Percentiles rank a stretch among this genome's conserved stretches.
Conservation (phyloP, 2,797 vertebrate species). For the Alexandromys oeconomus region DNA sequence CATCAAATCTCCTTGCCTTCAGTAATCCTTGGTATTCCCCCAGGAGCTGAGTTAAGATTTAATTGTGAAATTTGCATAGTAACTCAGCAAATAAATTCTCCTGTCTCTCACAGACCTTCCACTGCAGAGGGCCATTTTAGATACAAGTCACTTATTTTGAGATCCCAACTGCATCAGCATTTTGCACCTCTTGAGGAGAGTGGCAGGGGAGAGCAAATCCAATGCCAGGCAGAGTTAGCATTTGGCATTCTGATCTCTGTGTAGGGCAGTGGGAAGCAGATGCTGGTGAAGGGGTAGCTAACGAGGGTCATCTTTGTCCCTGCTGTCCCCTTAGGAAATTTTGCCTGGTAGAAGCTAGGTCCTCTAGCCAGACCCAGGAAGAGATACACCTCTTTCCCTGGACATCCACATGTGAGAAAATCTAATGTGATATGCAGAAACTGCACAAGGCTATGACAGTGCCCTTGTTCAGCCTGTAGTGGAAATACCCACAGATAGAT, state of each 20-base stretch:
- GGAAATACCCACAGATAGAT: background rate
- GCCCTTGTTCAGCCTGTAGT: background rate
- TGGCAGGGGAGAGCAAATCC: constrained; percentile 42
- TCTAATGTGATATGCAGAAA: background rate
- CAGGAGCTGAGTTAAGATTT: constrained; percentile 87
- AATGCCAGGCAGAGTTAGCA: background rate
- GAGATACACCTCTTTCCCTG: background rate
- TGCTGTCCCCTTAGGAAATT: background rate
- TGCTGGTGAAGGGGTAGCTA: background rate
- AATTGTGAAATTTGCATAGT: constrained; percentile 91
- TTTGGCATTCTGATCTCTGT: background rate
- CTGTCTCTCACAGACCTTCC: constrained; percentile 83
- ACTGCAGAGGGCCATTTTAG: constrained; percentile 83
- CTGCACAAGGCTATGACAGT: rapidly evolving
- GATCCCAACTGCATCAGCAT: constrained; percentile 76
- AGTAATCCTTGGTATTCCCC: constrained; percentile 85
- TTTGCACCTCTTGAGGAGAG: constrained; percentile 76
- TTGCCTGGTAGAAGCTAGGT: background rate
- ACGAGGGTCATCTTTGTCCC: background rate
- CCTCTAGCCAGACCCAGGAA: background rate
- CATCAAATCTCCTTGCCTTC: constrained; percentile 86
- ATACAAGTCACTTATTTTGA: constrained; percentile 85
- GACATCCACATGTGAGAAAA: background rate
- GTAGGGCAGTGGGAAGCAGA: background rate
- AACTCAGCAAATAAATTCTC: constrained; percentile 90